These are phyloP conservation scores for Bombyx mori DNA, from an alignment of 1,140 invertebrate species.

Conservation along the genomic window ASM3026992v2 NC_085128.1:5969501-5970000, in stretches of 20 bases:
- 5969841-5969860: constrained; percentile 41
- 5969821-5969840: constrained; percentile 64
- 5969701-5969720: constrained; percentile 63
- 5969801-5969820: constrained; percentile 45
- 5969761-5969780: constrained; percentile 65
- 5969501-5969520: no score
- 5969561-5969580: constrained; percentile 40
- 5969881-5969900: constrained; percentile 10
- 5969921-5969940: no score
- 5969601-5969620: constrained; percentile 42
- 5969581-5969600: constrained; percentile 41
- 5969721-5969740: constrained; percentile 58
- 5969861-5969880: constrained; percentile 28
- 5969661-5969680: constrained; percentile 57
- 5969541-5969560: constrained; percentile 11
- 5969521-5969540: background rate
- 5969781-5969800: constrained; percentile 65
- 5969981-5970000: no score
- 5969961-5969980: no score
- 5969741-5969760: constrained; percentile 48
- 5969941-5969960: no score
- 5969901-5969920: background rate
- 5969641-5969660: constrained; percentile 63
- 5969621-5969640: constrained; percentile 47
- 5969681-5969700: constrained; percentile 64